Evolutionary conservation across 2,888 invertebrate genomes (phyloP).

Genomic region (Nineta flava): DNA sequence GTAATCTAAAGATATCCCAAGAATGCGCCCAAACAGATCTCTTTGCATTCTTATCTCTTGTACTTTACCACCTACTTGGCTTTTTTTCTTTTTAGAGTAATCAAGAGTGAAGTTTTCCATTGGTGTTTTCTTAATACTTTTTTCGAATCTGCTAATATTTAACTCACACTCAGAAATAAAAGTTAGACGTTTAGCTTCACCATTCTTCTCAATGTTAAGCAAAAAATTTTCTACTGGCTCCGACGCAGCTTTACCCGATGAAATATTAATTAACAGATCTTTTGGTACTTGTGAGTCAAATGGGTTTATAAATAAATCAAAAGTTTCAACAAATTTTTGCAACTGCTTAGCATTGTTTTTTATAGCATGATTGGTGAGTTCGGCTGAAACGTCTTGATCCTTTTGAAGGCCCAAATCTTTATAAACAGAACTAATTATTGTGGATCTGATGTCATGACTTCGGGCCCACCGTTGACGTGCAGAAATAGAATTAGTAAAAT

Average conservation of each 20-base stretch:
- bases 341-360: no score
- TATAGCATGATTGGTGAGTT: no score
- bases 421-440: no score
- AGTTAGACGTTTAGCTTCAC: conserved; percentile 12
- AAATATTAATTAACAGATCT: no score
- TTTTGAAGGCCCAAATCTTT: neutral
- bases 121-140: conserved; percentile 9
- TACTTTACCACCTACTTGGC: conserved; percentile 14
- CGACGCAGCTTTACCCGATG: conserved; percentile 2
- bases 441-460: no score
- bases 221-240: conserved; percentile 7
- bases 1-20: conserved; percentile 13
- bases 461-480: no score
- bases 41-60: conserved; percentile 15
- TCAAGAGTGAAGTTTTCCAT: conserved; percentile 14
- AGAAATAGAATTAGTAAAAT: no score
- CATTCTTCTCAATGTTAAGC: conserved; percentile 8
- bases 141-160: conserved; percentile 15
- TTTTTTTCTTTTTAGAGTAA: conserved; percentile 10
- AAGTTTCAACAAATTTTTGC: no score
- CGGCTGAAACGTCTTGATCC: neutral
- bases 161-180: conserved; percentile 16
- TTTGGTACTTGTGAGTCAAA: neutral
- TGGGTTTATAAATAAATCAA: no score
- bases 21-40: conserved; percentile 5